These are phyloP conservation scores for Ceyx cyanopectus DNA, from an alignment of 2,113 vertebrate species.

Conservation along the genomic window DNA sequence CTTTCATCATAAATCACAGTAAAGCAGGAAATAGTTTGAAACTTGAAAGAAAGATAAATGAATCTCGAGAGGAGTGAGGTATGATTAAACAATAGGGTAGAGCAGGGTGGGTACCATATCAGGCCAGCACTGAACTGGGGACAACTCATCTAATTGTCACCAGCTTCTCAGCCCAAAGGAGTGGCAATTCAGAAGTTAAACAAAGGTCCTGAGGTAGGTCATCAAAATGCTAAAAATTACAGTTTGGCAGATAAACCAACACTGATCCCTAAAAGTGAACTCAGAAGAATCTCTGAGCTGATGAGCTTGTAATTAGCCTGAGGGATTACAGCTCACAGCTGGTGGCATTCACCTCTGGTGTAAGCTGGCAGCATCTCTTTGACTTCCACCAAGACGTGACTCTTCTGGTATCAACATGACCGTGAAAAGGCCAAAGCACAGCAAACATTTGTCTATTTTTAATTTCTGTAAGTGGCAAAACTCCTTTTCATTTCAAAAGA, in stretches of 20 bases:
- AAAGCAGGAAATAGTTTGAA: constrained; percentile 34
- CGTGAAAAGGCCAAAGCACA: neutral
- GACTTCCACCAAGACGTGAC: rapidly evolving
- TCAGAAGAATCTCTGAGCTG: constrained; percentile 18
- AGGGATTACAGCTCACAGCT: neutral
- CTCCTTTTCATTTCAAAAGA: neutral
- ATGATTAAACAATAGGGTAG: constrained; percentile 23
- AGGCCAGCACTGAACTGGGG: neutral
- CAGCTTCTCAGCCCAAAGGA: constrained; percentile 32
- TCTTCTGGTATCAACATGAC: neutral
- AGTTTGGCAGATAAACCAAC: neutral
- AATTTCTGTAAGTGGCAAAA: neutral
- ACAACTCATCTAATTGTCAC: neutral
- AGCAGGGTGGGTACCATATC: neutral
- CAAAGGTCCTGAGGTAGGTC: neutral
- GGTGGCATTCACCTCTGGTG: rapidly evolving
- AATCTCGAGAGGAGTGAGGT: neutral
- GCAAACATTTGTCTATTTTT: neutral
- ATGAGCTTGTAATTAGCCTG: neutral
- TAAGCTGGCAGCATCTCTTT: neutral
- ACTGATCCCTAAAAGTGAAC: neutral
- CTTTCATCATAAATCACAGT: constrained; percentile 23
- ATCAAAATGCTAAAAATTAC: neutral
- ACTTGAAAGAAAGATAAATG: constrained; percentile 43
- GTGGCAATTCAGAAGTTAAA: constrained; percentile 19